Evolutionary conservation across 2,888 invertebrate species (phyloP).

Genomic region (Hanleya hanleyi): DNA sequence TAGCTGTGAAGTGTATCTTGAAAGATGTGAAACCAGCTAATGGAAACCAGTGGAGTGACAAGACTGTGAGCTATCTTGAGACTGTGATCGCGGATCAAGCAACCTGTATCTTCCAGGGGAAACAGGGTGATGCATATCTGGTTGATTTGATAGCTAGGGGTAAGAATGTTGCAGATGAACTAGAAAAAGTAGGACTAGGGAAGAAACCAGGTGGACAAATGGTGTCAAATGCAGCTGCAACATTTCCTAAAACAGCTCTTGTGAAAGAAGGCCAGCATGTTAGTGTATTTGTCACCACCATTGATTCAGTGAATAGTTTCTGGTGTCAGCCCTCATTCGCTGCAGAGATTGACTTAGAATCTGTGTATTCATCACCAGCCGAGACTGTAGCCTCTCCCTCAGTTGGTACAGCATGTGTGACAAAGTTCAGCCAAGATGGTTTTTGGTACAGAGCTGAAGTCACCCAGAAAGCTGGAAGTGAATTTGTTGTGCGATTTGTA

Average conservation of each 20-base stretch:
- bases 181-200: constrained; percentile 45
- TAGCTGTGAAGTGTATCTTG: constrained; percentile 9
- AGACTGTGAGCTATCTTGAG: not conserved
- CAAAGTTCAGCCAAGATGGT: constrained; percentile 18
- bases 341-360: not conserved
- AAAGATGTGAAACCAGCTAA: constrained; percentile 6
- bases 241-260: not conserved
- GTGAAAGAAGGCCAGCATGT: not conserved
- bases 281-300: constrained; percentile 41
- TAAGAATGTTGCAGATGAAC: constrained; percentile 46
- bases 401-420: constrained; percentile 47
- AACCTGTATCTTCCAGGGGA: not conserved
- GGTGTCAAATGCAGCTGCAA: not conserved
- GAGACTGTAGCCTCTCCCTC: constrained; percentile 6
- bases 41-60: not conserved
- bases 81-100: not conserved
- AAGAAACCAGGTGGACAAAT: too few species aligned
- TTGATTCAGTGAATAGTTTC: constrained; percentile 53
- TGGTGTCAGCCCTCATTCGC: constrained; percentile 35
- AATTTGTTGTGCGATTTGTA: constrained; percentile 56
- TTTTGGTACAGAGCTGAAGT: constrained; percentile 37
- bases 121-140: constrained; percentile 30
- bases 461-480: constrained; percentile 23
- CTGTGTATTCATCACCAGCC: not conserved
- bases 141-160: constrained; percentile 43